Percentiles rank a stretch among this genome's conserved stretches.
These are phyloP conservation scores for Mus pahari DNA, from an alignment of 2,113 vertebrate genomes.

Conservation along the genomic window DNA sequence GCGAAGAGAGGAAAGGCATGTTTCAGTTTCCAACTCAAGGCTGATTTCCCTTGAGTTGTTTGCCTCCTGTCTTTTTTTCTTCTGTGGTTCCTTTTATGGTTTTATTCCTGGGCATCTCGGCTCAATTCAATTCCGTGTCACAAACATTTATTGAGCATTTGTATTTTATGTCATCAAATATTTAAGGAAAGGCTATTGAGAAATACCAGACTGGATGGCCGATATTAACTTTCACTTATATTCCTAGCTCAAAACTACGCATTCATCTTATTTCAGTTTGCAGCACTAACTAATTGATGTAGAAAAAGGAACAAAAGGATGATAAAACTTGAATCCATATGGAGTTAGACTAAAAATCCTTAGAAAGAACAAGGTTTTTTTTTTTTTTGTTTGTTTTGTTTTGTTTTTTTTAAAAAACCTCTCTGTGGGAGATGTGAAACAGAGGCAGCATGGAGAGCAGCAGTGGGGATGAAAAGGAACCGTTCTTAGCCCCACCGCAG, in stretches of 20 bases:
- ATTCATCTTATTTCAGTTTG: slow-evolving; percentile 69
- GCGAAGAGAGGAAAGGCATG: slow-evolving; percentile 65
- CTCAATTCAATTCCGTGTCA: slow-evolving; percentile 11
- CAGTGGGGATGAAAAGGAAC: slow-evolving; percentile 72
- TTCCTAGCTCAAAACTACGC: slow-evolving; percentile 65
- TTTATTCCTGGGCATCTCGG: not conserved
- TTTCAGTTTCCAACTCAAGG: not conserved
- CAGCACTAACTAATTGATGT: slow-evolving; percentile 72
- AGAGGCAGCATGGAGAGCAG: slow-evolving; percentile 41
- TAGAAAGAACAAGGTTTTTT: slow-evolving; percentile 54
- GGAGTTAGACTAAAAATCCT: slow-evolving; percentile 62
- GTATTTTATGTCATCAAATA: slow-evolving; percentile 52
- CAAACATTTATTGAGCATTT: slow-evolving; percentile 50
- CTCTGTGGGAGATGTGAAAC: slow-evolving; percentile 70
- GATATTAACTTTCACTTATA: slow-evolving; percentile 67
- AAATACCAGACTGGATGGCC: slow-evolving; percentile 37
- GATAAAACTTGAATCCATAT: slow-evolving; percentile 67
- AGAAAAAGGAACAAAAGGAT: slow-evolving; percentile 65
- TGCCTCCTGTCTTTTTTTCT: not conserved
- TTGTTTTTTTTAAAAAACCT: slow-evolving; percentile 42
- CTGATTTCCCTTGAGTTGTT: not conserved
- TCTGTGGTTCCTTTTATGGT: slow-evolving; percentile 6
- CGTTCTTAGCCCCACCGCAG: slow-evolving; percentile 63
- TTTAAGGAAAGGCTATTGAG: slow-evolving; percentile 48
- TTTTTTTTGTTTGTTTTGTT: not conserved